Evolutionary conservation across 2,888 invertebrate genomes (phyloP).

Genomic region (Acleris emargana): DNA sequence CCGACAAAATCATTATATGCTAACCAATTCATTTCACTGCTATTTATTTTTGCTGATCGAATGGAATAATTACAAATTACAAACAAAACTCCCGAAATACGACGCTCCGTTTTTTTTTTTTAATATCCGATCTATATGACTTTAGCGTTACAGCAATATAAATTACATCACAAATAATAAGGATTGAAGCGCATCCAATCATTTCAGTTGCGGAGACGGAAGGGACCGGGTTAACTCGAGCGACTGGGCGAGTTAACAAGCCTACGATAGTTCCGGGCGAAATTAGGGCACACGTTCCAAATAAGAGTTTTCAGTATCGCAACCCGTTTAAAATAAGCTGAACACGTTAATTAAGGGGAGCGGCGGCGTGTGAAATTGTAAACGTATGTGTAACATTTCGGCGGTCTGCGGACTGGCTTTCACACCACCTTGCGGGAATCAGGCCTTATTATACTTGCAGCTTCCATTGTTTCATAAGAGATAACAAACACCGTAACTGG

Average conservation of each 20-base stretch:
- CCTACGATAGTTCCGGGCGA: slow-evolving; percentile 23
- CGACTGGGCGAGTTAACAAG: slow-evolving; percentile 48
- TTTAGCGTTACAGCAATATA: no score
- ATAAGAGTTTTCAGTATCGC: slow-evolving; percentile 53
- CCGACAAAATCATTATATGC: no score
- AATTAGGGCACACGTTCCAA: slow-evolving; percentile 54
- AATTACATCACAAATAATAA: neutral
- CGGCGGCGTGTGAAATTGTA: slow-evolving; percentile 73
- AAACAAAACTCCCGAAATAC: no score
- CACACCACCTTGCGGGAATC: slow-evolving; percentile 14
- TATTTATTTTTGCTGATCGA: no score
- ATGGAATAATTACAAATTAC: no score
- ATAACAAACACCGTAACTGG: slow-evolving; percentile 1
- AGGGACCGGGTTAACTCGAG: slow-evolving; percentile 45
- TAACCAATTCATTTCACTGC: no score
- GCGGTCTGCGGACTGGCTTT: slow-evolving; percentile 53
- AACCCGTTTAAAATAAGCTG: slow-evolving; percentile 70
- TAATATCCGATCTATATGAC: no score
- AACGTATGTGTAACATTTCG: slow-evolving; percentile 70
- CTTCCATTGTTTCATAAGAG: slow-evolving; percentile 5
- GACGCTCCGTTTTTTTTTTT: no score
- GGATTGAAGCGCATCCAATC: slow-evolving; percentile 10
- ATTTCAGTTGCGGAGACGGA: slow-evolving; percentile 34
- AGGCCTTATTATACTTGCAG: slow-evolving; percentile 2
- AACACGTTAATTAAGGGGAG: slow-evolving; percentile 71